These are phyloP conservation scores for Gymnoscopelus braueri DNA, from an alignment of 2,797 vertebrate genomes.

Conservation along the genomic window DNA sequence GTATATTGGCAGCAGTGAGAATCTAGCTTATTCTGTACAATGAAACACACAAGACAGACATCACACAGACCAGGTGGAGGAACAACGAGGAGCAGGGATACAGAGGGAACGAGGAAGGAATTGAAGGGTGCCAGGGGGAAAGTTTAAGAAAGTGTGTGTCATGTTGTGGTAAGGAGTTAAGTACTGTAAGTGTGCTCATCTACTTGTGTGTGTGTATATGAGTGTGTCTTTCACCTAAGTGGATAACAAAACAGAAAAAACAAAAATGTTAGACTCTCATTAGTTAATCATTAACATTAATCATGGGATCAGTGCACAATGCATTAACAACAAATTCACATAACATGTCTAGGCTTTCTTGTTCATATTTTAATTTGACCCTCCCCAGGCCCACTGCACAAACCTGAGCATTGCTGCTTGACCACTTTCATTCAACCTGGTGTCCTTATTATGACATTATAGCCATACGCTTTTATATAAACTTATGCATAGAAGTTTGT, in stretches of 20 bases:
- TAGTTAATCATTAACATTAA: conserved; percentile 18
- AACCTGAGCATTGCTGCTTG: too few relatives aligned
- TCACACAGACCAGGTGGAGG: conserved; percentile 49
- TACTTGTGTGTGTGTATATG: conserved; percentile 44
- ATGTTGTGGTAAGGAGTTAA: conserved; percentile 23
- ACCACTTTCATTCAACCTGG: too few relatives aligned
- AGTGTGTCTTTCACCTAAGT: conserved; percentile 79
- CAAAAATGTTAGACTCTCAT: conserved; percentile 61
- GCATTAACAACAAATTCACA: conserved; percentile 14
- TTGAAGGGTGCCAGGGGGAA: conserved; percentile 8
- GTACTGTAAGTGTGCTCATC: conserved; percentile 46
- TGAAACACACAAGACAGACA: conserved; percentile 28
- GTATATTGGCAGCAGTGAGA: not conserved
- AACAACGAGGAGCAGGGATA: conserved; percentile 42
- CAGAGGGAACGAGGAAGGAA: conserved; percentile 33
- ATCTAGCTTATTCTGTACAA: not conserved
- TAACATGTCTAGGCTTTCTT: not conserved
- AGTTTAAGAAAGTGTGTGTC: conserved; percentile 14
- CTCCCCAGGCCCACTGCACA: too few relatives aligned
- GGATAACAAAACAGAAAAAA: conserved; percentile 69
- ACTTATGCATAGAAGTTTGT: too few relatives aligned
- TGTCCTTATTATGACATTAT: too few relatives aligned
- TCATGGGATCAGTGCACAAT: conserved; percentile 11
- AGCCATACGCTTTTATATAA: too few relatives aligned
- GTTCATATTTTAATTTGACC: too few relatives aligned